phyloP scores from a whole-genome alignment of 2,113 vertebrate species.

The Ceyx cyanopectus region DNA sequence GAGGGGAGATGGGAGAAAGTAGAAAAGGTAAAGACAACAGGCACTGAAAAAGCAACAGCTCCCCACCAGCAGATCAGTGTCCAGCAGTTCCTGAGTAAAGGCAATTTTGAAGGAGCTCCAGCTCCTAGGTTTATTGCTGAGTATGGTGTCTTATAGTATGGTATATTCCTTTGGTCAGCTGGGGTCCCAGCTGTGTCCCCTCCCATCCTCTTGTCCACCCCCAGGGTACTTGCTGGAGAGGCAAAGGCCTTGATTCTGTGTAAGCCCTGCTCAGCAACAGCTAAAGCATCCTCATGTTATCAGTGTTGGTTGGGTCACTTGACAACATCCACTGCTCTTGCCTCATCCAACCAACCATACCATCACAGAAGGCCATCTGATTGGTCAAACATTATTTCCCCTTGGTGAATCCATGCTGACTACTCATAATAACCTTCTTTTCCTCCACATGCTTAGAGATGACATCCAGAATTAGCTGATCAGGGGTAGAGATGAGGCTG shows the following conservation, averaged over 20 bases:
- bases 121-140: not conserved
- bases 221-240: not conserved
- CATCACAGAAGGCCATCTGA: not conserved
- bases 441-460: not conserved
- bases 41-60: not conserved
- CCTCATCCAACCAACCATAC: not conserved
- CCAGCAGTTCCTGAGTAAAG: not conserved
- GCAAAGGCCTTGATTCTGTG: not conserved
- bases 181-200: not conserved
- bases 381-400: not conserved
- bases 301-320: not conserved
- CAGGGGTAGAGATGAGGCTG: not conserved
- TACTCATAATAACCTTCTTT: not conserved
- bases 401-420: not conserved
- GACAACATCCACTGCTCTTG: not conserved
- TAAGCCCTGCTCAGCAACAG: not conserved
- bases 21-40: not conserved
- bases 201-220: not conserved
- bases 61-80: not conserved
- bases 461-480: not conserved
- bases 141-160: accelerated
- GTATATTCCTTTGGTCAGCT: not conserved
- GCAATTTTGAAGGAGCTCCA: accelerated
- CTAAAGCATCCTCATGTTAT: not conserved
- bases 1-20: not conserved